A percentile compares a stretch with the other conserved stretches of the same genome.
Conservation (phyloP, 1,140 invertebrate genomes). For the Paralvinella palmiformis region DNA sequence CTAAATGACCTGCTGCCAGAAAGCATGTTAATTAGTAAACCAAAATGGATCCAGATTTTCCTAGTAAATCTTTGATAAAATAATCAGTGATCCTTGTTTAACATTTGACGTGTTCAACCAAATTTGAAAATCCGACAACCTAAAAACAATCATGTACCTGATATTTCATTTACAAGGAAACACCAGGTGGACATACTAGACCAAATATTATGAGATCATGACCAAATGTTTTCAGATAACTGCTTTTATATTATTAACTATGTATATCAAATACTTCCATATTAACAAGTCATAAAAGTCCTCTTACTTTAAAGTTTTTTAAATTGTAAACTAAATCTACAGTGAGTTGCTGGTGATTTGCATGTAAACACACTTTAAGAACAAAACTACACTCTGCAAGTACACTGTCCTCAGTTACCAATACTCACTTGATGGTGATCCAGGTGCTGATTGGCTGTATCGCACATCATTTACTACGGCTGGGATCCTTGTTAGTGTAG, state of each 20-base stretch:
- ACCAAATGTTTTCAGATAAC: too few species aligned
- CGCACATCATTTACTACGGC: slow-evolving; percentile 27
- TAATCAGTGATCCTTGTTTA: too few species aligned
- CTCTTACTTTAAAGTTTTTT: background rate
- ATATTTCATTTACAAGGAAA: too few species aligned
- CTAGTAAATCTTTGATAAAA: too few species aligned
- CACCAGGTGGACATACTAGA: too few species aligned
- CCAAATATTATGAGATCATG: too few species aligned
- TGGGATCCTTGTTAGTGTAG: slow-evolving; percentile 24
- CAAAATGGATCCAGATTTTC: too few species aligned
- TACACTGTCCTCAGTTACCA: background rate
- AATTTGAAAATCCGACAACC: too few species aligned
- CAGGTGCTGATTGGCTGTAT: slow-evolving; percentile 65
- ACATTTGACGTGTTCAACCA: too few species aligned
- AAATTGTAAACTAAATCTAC: background rate
- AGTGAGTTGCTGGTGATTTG: background rate
- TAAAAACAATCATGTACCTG: too few species aligned
- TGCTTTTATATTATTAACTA: background rate
- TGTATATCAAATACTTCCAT: background rate
- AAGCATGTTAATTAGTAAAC: too few species aligned
- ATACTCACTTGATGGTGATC: slow-evolving; percentile 53
- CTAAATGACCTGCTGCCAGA: too few species aligned
- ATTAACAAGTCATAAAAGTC: background rate
- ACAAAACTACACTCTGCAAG: background rate
- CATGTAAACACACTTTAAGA: background rate